These are phyloP conservation scores for Epinotia brunnichana DNA, from an alignment of 2,888 invertebrate species.

Conservation along the genomic window DNA sequence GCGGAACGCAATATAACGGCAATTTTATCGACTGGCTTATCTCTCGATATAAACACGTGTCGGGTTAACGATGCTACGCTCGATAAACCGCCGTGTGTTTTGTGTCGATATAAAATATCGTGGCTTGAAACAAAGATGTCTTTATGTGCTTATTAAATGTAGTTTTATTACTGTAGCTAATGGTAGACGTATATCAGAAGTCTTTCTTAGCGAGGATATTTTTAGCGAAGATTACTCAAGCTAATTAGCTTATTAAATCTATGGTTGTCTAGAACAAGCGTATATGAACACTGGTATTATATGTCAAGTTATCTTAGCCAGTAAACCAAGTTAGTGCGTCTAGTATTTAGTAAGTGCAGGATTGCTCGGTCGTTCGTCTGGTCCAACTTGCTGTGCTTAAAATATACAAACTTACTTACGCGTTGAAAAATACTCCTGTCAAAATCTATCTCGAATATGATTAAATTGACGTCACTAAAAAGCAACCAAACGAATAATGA, in stretches of 20 bases:
- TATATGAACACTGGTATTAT: too few species aligned
- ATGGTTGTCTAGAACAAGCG: too few species aligned
- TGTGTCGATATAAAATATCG: constrained; percentile 16
- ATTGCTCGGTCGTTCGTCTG: too few species aligned
- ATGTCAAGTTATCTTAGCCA: too few species aligned
- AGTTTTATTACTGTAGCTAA: neutral
- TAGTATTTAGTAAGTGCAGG: too few species aligned
- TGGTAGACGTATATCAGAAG: neutral
- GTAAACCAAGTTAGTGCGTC: too few species aligned
- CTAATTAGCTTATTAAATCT: too few species aligned
- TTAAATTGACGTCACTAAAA: neutral
- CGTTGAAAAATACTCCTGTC: neutral
- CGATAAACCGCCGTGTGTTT: constrained; percentile 25
- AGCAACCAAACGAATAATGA: neutral
- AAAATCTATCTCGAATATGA: neutral
- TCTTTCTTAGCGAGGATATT: too few species aligned
- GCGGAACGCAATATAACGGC: constrained; percentile 15
- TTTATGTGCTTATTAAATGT: constrained; percentile 10
- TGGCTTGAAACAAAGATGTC: constrained; percentile 15
- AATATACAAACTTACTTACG: neutral
- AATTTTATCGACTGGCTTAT: constrained; percentile 19
- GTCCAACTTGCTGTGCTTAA: neutral
- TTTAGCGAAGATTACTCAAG: too few species aligned
- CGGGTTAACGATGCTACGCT: constrained; percentile 16
- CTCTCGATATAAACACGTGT: constrained; percentile 26